Evolutionary conservation across 1,140 invertebrate genomes (phyloP), one percentile per base, ranked within the genome.

Genomic region (Centruroides vittatus): DNA sequence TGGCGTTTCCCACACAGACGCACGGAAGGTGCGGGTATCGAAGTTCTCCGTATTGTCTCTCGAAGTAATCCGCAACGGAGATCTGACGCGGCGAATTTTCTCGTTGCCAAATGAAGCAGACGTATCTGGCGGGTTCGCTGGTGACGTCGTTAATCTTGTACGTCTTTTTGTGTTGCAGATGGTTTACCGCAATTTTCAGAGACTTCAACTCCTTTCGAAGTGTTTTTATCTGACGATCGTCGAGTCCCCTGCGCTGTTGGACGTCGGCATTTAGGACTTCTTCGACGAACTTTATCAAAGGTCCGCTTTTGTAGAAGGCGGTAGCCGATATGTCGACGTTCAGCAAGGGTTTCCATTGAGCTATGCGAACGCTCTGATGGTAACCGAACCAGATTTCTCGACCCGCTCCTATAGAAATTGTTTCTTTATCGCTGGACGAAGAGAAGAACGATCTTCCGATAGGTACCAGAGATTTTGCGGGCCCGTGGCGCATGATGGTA

Each of bases 11-110:
- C 12, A 70, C 70, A 46, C 69, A 66, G 3, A 73, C 47, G 57
- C 73, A 75, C 8, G 73, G 72, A 7, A 74, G 57, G 49, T 69
- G 61, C 2, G 70, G 67, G 46, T 62, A 70, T 47, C 54, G 51
- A 6, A 74, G 49, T 6, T 7, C 11, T 3, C 5, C 50, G 11
- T 63, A 57, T 13, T 59, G 7, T 0, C 11, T 36, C 0, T 12
- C 5, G 48, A 63, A 63, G 48, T 63, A 63, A 7, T 60, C 13
- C 0, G 48, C 36, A 6, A 63, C 62, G 41, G 58, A 60, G 3
- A 8, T 52, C 0, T 4, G 41, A 5, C 35, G 4, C 3, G 41
- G 9, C 5, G 1, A 11, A 23, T 49, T 41, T 53, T 63, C 53
- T 3, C 36, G 34, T 3, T 41, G 36, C 7, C 57, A 6, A 1